Evolutionary conservation across 1,140 invertebrate genomes (phyloP).

Genomic region (Drosophila saltans): DNA sequence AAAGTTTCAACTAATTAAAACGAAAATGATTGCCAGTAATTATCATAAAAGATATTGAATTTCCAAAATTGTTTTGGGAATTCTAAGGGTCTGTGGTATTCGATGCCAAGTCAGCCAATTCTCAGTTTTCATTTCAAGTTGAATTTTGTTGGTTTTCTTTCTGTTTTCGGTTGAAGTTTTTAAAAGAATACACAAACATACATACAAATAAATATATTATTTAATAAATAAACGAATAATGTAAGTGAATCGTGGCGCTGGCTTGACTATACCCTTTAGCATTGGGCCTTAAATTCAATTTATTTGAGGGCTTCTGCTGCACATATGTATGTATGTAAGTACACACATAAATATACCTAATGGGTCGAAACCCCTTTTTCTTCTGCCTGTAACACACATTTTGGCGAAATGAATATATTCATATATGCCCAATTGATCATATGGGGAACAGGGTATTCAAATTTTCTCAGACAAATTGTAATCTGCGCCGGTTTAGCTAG

Average conservation of each 20-base stretch:
- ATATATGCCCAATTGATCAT: background rate
- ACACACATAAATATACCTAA: too few relatives aligned
- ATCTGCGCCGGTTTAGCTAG: constrained; percentile 50
- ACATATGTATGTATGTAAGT: too few relatives aligned
- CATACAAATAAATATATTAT: background rate
- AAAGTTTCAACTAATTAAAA: too few relatives aligned
- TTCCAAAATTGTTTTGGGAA: too few relatives aligned
- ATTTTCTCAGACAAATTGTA: constrained; percentile 59
- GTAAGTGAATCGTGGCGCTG: too few relatives aligned
- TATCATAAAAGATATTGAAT: too few relatives aligned
- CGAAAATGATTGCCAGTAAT: too few relatives aligned
- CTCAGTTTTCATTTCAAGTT: background rate
- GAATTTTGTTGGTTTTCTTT: background rate
- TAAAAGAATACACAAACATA: background rate
- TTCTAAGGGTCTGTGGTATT: constrained; percentile 1
- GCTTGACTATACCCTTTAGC: too few relatives aligned
- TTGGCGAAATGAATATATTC: background rate
- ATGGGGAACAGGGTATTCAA: background rate
- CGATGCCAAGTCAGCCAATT: background rate
- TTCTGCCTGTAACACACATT: background rate
- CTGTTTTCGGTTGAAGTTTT: background rate
- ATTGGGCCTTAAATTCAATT: too few relatives aligned
- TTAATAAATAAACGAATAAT: too few relatives aligned
- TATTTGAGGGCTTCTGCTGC: too few relatives aligned
- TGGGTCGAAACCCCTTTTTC: too few relatives aligned